Base-by-base conservation (phyloP, 1,140 invertebrate species). In the Chionoecetes opilio region DNA sequence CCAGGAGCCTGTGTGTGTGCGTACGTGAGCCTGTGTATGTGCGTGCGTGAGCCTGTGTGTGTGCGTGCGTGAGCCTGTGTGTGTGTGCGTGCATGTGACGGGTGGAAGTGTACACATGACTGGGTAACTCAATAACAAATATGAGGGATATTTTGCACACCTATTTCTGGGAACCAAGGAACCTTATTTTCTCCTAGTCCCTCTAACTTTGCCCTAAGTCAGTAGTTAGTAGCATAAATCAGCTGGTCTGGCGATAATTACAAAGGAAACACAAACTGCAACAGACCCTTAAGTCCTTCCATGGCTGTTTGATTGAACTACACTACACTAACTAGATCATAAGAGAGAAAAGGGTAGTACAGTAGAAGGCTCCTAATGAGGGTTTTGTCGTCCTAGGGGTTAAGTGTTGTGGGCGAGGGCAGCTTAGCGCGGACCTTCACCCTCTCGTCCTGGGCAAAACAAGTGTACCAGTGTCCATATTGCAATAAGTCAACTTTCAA, bases 401-500 rank as follows among this genome's bases (percentile, higher is more conserved):
- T 95, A 95, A 84, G 94, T 41, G 94, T 84, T 95, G 94, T 91
- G 26, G 46, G 89, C 82, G 94, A 95, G 94, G 89, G 38, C 89
- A 95, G 35, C 89, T 86, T 85, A 86, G 31, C 31, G 46, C 34
- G 89, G 88, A 84, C 34, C 94, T 92, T 53, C 89, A 82, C 82
- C 90, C n/a, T 89, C 32, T 89, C 53, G 21, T 87, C 89, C 29
- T 95, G 94, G 94, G 92, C 94, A 75, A 82, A 82, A 41, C 94
- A 95, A 92, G 94, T 95, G 34, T 95, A 85, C 94, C 89, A 91
- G 94, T 95, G 94, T 95, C 94, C 94, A 34, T 95, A 84, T 53
- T 95, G 94, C 86, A 95, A 95, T 85, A 95, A 90, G 46, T 95
- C 94, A 8, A 95, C 94, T 92, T 95, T 95, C 94, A 95, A 95